These are phyloP conservation scores for Oncopeltus fasciatus DNA, from an alignment of 1,140 invertebrate genomes.

Conservation along the genomic window DNA sequence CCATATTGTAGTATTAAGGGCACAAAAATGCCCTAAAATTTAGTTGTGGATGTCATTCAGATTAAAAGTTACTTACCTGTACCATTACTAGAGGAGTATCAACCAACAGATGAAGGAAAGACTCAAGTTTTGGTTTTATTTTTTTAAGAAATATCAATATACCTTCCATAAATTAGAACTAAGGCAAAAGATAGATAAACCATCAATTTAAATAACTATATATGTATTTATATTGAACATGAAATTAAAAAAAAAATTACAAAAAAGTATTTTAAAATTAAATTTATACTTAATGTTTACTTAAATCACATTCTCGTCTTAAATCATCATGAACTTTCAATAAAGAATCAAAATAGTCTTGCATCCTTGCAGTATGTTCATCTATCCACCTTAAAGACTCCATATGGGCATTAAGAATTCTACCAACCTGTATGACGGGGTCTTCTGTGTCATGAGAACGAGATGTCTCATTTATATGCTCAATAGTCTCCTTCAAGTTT, in stretches of 20 bases:
- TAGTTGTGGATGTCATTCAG: no score
- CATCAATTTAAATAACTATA: no score
- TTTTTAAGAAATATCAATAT: no score
- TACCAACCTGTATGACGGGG: slow-evolving; percentile 78
- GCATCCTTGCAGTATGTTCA: slow-evolving; percentile 54
- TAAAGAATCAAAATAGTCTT: slow-evolving; percentile 66
- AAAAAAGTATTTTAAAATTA: background rate
- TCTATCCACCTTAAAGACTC: slow-evolving; percentile 89
- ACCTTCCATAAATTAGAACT: no score
- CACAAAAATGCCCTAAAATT: no score
- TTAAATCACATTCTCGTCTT: slow-evolving; percentile 38
- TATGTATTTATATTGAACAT: no score
- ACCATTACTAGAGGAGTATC: no score
- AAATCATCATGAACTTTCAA: slow-evolving; percentile 66
- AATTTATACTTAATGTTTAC: background rate
- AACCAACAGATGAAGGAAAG: no score
- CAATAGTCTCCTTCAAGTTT: slow-evolving; percentile 83
- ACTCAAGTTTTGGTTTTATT: no score
- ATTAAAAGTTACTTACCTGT: no score
- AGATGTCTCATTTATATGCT: slow-evolving; percentile 81
- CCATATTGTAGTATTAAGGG: no score
- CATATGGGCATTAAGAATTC: slow-evolving; percentile 91
- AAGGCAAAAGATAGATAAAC: no score
- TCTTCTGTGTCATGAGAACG: slow-evolving; percentile 68
- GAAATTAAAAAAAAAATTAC: background rate